Conservation (phyloP, 1,140 invertebrate genomes). For the Chironomus striatipennis region DNA sequence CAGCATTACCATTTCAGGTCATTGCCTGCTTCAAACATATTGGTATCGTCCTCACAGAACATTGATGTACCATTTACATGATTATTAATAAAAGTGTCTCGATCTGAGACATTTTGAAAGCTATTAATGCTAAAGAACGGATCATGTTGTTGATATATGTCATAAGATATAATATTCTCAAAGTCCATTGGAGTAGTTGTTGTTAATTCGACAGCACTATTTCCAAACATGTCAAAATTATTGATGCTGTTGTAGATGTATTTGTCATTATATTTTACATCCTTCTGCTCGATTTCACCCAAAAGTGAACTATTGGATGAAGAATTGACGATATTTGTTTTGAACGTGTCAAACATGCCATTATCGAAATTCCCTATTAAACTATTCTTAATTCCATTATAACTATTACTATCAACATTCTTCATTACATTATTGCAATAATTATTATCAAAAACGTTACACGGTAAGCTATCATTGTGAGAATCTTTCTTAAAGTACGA, state of each 20-base stretch:
- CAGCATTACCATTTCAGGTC: background rate
- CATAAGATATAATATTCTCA: background rate
- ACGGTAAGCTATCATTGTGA: background rate
- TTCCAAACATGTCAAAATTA: conserved; percentile 4
- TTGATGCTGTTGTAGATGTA: background rate
- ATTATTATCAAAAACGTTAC: background rate
- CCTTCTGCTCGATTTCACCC: background rate
- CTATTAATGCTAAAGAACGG: background rate
- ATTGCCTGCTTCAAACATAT: background rate
- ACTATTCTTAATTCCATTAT: background rate
- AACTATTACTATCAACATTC: background rate
- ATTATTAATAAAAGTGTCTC: background rate
- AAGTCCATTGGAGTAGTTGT: background rate
- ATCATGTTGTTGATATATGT: background rate
- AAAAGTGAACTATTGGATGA: background rate
- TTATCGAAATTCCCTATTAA: conserved; percentile 4
- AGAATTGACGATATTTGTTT: background rate
- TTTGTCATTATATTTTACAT: background rate
- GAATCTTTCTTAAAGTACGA: background rate
- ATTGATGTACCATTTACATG: background rate
- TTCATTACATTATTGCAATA: background rate
- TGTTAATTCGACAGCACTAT: background rate
- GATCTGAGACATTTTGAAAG: background rate
- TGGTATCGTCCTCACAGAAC: background rate
- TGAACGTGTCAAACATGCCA: background rate